Evolutionary conservation across 1,140 invertebrate species (phyloP), one percentile per base, ranked within the genome.

Genomic region (Pachypeltis micranthus): DNA sequence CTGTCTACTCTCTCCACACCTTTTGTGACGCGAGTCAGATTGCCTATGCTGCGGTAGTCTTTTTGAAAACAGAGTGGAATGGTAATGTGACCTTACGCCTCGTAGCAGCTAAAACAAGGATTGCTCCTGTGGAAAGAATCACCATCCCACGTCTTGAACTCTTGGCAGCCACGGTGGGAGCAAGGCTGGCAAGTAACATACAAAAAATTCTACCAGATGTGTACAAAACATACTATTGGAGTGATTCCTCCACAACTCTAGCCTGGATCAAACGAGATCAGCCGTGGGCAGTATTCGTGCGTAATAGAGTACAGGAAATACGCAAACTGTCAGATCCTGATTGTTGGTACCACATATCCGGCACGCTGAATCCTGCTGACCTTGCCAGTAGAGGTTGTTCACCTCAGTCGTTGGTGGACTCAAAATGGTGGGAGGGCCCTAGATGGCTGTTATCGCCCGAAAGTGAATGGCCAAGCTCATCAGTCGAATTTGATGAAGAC

Each of bases 91-190:
- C 72, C 4, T 7, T 39, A 10, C 31, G 16, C 7, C 72, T 72
- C 56, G 31, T 39, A 10, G 68, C 73, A 26, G 73, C 70, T 0
- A 76, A 75, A 19, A 67, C 70, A 10, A 68, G 70, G 59, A 68
- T 73, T 0, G 62, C 70, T 0, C 73, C 75, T 12, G 24, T 74
- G 3, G 72, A 71, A 61, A 44, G 61, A 0, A 47, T 72, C 21
- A 71, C 72, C 0, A 72, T 77, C 24, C 74, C 76, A 0, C 64
- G 73, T 24, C 62, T 78, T 1, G 74, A 78, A 65, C 67, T 78
- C 0, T 68, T 74, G 61, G 76, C 72, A 7, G 74, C 75, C 0
- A 56, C 75, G 0, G 39, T 76, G 14, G 72, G 70, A 2, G 67
- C 65, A 1, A 63, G 70, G 23, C 16, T 77, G 12, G 26, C 56